These are phyloP conservation scores for Epinephelus coioides DNA, from an alignment of 2,797 vertebrate genomes.

Conservation along the genomic window DNA sequence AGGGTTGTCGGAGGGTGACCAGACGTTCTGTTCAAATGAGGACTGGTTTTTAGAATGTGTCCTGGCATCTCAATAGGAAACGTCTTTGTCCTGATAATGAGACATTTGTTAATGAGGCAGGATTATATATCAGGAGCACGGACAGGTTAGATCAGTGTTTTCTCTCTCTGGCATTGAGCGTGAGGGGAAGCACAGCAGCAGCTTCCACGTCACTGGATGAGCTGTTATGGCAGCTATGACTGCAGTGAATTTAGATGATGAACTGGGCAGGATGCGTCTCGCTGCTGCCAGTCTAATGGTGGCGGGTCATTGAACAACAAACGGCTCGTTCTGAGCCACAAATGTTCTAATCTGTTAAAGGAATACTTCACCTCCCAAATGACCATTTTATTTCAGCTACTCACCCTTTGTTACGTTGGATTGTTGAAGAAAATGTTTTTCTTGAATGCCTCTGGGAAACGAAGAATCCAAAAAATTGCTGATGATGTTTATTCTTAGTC, in stretches of 20 bases:
- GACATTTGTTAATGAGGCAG: slow-evolving; percentile 38
- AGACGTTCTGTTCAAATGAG: slow-evolving; percentile 31
- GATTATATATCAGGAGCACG: slow-evolving; percentile 15
- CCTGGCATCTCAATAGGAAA: neutral
- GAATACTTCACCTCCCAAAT: too few relatives aligned
- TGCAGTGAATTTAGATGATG: neutral
- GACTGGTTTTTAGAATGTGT: slow-evolving; percentile 9
- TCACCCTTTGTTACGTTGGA: too few relatives aligned
- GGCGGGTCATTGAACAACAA: neutral
- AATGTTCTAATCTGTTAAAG: neutral
- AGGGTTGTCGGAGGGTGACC: slow-evolving; percentile 18
- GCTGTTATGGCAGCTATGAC: neutral
- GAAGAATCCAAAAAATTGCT: too few relatives aligned
- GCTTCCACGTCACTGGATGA: slow-evolving; percentile 1
- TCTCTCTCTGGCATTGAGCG: neutral
- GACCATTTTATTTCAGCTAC: too few relatives aligned
- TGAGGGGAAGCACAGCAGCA: neutral
- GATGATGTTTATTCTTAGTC: too few relatives aligned
- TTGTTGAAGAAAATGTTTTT: too few relatives aligned
- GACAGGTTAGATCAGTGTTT: slow-evolving; percentile 29
- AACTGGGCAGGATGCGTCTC: neutral
- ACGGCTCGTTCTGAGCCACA: neutral
- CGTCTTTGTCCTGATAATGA: slow-evolving; percentile 42
- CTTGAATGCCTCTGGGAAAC: too few relatives aligned
- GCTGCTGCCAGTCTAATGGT: neutral